phyloP scores from a whole-genome alignment of 2,113 vertebrate species.

The Lipophrys pholis region DNA sequence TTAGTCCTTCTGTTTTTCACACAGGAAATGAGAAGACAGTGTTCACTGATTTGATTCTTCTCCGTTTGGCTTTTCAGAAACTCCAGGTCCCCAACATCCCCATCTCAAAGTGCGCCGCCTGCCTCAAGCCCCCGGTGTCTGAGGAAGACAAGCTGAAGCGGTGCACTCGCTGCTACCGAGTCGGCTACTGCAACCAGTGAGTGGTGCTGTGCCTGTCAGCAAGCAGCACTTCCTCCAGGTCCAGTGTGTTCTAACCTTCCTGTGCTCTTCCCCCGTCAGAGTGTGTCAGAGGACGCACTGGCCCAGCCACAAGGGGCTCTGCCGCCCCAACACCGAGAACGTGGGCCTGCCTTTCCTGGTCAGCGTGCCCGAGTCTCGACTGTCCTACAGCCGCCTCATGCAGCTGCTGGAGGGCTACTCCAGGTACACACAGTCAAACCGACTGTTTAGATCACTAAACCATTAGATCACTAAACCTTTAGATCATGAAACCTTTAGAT shows the following conservation, averaged over 20 bases:
- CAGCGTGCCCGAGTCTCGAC: conserved; percentile 92
- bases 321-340: conserved; percentile 89
- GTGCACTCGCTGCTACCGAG: conserved; percentile 96
- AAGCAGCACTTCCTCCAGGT: not conserved
- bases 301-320: conserved; percentile 91
- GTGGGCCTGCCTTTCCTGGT: conserved; percentile 96
- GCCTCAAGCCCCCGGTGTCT: conserved; percentile 91
- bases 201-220: conserved; percentile 45
- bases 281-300: conserved; percentile 95
- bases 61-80: conserved; percentile 80
- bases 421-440: conserved; percentile 80
- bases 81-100: conserved; percentile 93
- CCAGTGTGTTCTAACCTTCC: not conserved
- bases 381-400: conserved; percentile 90
- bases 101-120: conserved; percentile 94
- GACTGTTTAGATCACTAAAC: too few species aligned
- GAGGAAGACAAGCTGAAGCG: conserved; percentile 96
- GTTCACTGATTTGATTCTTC: not conserved
- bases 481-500: too few species aligned
- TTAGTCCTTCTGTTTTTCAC: too few species aligned
- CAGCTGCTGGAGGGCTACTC: conserved; percentile 95
- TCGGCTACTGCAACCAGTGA: conserved; percentile 99
- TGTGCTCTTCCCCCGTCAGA: conserved; percentile 70
- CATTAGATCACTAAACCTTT: too few species aligned
- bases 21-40: too few species aligned